Evolutionary conservation across 2,113 vertebrate genomes (phyloP), one percentile per base, ranked within the genome.

Genomic region (Heterocephalus glaber): DNA sequence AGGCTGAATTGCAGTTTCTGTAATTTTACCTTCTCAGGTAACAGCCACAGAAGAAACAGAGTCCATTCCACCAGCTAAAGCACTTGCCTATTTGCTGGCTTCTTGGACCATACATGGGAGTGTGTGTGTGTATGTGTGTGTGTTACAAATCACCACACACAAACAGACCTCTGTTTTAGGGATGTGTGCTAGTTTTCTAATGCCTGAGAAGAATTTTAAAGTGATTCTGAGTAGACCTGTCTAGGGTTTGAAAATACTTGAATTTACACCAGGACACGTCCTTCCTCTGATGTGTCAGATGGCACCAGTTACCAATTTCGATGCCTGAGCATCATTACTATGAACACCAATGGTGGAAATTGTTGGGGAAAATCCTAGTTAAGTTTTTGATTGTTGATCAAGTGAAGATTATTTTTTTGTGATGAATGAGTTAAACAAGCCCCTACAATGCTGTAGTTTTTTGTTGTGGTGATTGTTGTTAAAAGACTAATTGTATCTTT

Each of bases 211-310:
- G 85, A 90, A 68, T 47, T 93, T 70, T 82, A 22, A 84, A 72
- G 90, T 66, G 90, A 63, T 68, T 85, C 94, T 33, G n/a, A 49
- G 38, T 56, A 84, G 66, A 72, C 68, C 65, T 83, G 74, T 92
- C 90, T 65, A 86, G 79, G 72, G 61, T 95, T 95, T 90, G 72
- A 84, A 91, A 95, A 96, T 96, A 97, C 96, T 98, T 98, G 97
- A 98, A 97, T 93, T 63, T 95, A 86, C 33, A 89, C 44, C 93
- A 56, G 28, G 38, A 61, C 54, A 52, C 12, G 13, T 47, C 52
- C 84, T 92, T 70, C 74, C 92, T 44, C 24, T 33, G 88, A 80
- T 41, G 65, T 89, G 79, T 91, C 24, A 10, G 44, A 60, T 90
- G 97, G 92, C 58, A n/a, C 22, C 14, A 35, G 8, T 28, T 70